A percentile compares a stretch with the other conserved stretches of the same genome.
phyloP scores from a whole-genome alignment of 2,888 invertebrate genomes.

The Pseudococcus jackbeardsleyi region DNA sequence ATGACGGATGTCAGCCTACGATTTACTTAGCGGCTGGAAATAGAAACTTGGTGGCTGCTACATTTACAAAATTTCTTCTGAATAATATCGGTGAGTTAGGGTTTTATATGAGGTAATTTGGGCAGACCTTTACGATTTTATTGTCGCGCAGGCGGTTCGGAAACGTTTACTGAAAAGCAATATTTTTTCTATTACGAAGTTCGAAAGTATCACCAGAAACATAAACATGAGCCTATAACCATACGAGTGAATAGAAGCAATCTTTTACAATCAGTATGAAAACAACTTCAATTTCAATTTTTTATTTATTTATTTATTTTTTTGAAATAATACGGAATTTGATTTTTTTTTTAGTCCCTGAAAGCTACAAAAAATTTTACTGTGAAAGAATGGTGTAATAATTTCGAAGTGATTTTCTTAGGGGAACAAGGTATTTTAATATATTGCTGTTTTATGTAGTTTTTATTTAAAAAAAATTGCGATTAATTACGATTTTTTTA shows the following conservation, averaged over 20 bases:
- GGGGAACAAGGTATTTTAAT: constrained; percentile 84
- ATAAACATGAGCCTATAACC: constrained; percentile 87
- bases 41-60: constrained; percentile 91
- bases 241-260: constrained; percentile 86
- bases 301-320: no score
- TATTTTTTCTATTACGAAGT: constrained; percentile 87
- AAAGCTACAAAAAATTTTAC: constrained; percentile 88
- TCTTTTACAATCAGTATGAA: constrained; percentile 80
- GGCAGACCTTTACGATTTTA: neutral
- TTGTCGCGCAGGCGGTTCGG: constrained; percentile 81
- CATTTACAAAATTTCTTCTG: constrained; percentile 89
- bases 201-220: constrained; percentile 87
- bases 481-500: neutral
- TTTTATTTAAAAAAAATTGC: constrained; percentile 7
- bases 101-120: neutral
- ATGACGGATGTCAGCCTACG: constrained; percentile 91
- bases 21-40: constrained; percentile 86
- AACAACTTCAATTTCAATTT: neutral
- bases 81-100: constrained; percentile 82
- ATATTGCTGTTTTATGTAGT: neutral
- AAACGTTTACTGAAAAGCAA: constrained; percentile 89
- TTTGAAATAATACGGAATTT: neutral
- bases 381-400: constrained; percentile 93
- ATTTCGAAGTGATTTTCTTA: constrained; percentile 92
- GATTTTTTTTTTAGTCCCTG: constrained; percentile 74